These are phyloP conservation scores for Biston stratarius DNA, from an alignment of 2,888 invertebrate species.

Conservation along the genomic window DNA sequence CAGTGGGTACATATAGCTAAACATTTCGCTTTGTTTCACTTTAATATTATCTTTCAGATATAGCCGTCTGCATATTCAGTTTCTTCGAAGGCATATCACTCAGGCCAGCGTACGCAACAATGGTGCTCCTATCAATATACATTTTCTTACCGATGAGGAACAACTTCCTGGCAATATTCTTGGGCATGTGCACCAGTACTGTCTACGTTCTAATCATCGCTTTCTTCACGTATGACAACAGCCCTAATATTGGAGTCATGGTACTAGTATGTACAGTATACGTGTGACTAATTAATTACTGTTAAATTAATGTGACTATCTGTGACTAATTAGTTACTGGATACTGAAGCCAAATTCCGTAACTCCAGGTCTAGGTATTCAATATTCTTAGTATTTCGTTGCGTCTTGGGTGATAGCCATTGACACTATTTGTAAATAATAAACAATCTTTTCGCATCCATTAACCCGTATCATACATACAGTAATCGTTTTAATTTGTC, in stretches of 20 bases:
- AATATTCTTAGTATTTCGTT: too few species aligned
- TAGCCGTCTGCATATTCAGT: slow-evolving; percentile 89
- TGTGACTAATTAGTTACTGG: too few species aligned
- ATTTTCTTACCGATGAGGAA: slow-evolving; percentile 93
- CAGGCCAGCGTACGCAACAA: slow-evolving; percentile 90
- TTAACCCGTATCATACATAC: too few species aligned
- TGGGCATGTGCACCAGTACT: slow-evolving; percentile 89
- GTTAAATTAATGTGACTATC: not conserved
- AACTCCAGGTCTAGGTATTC: too few species aligned
- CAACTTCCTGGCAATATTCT: slow-evolving; percentile 89
- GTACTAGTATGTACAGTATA: slow-evolving; percentile 60
- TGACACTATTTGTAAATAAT: too few species aligned
- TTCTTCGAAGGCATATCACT: slow-evolving; percentile 80
- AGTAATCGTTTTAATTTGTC: too few species aligned
- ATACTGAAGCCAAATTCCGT: too few species aligned
- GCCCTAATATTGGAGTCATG: slow-evolving; percentile 66
- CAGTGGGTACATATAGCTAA: too few species aligned
- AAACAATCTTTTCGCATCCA: too few species aligned
- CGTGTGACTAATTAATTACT: slow-evolving; percentile 23
- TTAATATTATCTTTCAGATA: slow-evolving; percentile 79
- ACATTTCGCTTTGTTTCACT: not conserved
- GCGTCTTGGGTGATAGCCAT: too few species aligned
- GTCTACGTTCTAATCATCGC: slow-evolving; percentile 86
- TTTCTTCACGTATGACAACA: slow-evolving; percentile 69
- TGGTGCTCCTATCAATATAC: slow-evolving; percentile 92